Base-by-base conservation (phyloP, 1,140 invertebrate genomes). In the Bicyclus anynana region DNA sequence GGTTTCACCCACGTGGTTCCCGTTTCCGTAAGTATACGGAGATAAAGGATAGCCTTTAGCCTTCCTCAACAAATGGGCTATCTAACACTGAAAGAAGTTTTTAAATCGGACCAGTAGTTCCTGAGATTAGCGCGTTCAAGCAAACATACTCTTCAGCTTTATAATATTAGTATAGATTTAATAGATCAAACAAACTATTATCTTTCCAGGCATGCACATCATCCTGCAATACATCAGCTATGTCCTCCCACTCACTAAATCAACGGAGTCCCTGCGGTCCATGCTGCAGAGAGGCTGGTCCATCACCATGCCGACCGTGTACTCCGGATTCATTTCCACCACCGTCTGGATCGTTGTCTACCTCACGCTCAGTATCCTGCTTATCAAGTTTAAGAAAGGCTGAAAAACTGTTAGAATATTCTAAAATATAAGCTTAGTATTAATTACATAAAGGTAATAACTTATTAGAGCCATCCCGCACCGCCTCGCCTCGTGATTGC, bases 231-330 rank as follows among this genome's bases (percentile, higher is more conserved):
- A 94, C 73, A 91, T 98, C 26, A 95, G 95, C 51, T 94, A 92
- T 47, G 86, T 95, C 21, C 89, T 99, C 5, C 98, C 98, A 0
- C 90, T 98, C 14, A 99, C 98, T 0, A 94, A 97, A 74, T 96
- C 97, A 5, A 97, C 97, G n/a, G 96, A 98, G 72, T 95, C 96
- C 0, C 90, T 99, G 64, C 90, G 97, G 20, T 94, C 93, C 13
- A 95, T 99, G 73, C 83, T 98, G 10, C 95, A 96, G 16, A 91
- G 96, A 61, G 97, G 97, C 0, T 98, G 97, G 97, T 81, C 89
- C 1, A 93, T 98, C 4, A 74, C 87, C 0, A 90, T 94, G 46
- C 92, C 94, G 0, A 90, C 92, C 0, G 97, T 98, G 0, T 98
- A 97, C 88, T 90, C 92, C 26, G 97, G 97, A 0, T 98, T 96